These are phyloP conservation scores for Pseudomyrmex flavicornis DNA, from an alignment of 1,140 invertebrate genomes.

Conservation along the genomic window DNA sequence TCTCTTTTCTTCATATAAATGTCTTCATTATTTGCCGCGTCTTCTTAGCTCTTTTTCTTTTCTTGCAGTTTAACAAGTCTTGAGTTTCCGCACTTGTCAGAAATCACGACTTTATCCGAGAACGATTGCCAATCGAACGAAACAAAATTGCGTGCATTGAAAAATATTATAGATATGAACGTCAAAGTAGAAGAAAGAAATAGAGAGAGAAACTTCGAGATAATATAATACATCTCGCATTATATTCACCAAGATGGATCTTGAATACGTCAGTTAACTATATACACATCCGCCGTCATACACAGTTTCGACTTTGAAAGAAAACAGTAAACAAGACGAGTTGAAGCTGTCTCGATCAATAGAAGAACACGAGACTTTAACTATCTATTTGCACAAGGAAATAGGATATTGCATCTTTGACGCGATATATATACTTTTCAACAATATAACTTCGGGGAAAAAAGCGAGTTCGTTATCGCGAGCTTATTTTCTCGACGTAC, in stretches of 20 bases:
- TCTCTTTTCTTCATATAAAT: background rate
- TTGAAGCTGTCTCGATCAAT: background rate
- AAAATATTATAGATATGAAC: background rate
- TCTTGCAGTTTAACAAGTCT: conserved; percentile 17
- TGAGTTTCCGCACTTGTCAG: conserved; percentile 5
- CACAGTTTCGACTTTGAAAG: background rate
- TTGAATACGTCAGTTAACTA: conserved; percentile 9
- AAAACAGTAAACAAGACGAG: background rate
- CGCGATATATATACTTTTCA: background rate
- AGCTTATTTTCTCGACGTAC: conserved; percentile 18
- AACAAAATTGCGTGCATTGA: too few relatives aligned
- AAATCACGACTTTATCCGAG: background rate
- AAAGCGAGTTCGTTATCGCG: conserved; percentile 3
- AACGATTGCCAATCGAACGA: too few relatives aligned
- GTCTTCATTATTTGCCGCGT: background rate
- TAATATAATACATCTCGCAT: background rate
- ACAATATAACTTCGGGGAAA: background rate
- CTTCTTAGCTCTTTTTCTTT: conserved; percentile 31
- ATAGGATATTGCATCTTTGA: background rate
- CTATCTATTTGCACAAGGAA: background rate
- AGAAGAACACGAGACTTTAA: background rate
- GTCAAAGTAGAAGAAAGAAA: background rate
- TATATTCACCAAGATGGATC: background rate
- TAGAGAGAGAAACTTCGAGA: background rate
- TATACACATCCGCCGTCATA: background rate